Conservation (phyloP, 2,113 vertebrate genomes). For the Oophaga pumilio region DNA sequence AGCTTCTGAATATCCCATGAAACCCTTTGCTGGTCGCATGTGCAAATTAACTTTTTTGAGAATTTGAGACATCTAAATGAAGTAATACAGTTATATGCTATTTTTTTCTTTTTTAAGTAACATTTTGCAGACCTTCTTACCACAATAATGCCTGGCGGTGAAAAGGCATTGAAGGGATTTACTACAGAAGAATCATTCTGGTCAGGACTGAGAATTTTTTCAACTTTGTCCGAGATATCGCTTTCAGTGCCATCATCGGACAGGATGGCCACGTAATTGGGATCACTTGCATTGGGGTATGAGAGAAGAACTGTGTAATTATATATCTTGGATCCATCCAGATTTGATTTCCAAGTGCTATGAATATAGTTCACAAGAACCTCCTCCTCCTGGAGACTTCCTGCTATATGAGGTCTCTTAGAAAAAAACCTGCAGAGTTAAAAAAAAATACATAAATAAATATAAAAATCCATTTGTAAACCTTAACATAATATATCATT, state of each 20-base stretch:
- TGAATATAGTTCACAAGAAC: constrained; percentile 39
- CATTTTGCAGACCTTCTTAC: background rate
- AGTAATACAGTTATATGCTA: background rate
- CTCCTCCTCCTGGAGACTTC: constrained; percentile 51
- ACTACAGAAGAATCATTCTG: constrained; percentile 49
- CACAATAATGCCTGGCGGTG: constrained; percentile 41
- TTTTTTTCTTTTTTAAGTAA: too few species aligned
- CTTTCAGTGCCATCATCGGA: constrained; percentile 39
- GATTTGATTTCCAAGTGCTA: constrained; percentile 29
- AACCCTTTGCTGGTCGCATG: too few species aligned
- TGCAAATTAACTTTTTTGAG: background rate
- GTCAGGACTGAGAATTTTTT: constrained; percentile 52
- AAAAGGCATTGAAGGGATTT: constrained; percentile 54
- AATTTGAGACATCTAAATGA: background rate
- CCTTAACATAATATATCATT: background rate
- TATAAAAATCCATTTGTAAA: background rate
- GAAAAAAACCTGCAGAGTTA: constrained; percentile 39
- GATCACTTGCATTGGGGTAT: constrained; percentile 50
- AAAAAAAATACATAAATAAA: background rate
- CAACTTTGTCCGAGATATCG: constrained; percentile 42
- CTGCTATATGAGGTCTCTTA: constrained; percentile 51
- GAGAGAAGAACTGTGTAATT: constrained; percentile 53
- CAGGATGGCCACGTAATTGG: constrained; percentile 49
- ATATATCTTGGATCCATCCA: constrained; percentile 44
- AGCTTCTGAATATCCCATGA: too few species aligned